Evolutionary conservation across 2,113 vertebrate genomes (phyloP), one percentile per base, ranked within the genome.

Genomic region (Cyprinus carpio): DNA sequence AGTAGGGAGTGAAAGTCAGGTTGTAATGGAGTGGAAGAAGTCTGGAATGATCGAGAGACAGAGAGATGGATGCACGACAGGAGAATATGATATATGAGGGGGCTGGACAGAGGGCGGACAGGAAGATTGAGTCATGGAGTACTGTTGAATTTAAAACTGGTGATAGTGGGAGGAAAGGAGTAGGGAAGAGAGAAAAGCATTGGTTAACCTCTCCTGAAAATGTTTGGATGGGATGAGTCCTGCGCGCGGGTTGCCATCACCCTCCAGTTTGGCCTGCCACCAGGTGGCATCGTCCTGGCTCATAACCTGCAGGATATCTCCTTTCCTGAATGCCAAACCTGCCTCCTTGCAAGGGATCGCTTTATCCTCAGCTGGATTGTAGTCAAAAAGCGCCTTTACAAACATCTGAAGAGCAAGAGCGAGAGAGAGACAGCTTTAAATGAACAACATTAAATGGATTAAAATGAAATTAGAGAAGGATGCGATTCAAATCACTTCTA

Each of bases 321-420:
- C 97, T 92, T 92, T 98, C 89, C 91, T 96, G 93, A 99, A 99
- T 80, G 94, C 89, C 90, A 99, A 95, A 51, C 98, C 98, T 12
- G 97, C 98, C 93, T 99, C 97, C 91, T 95, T 97, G 94, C 97
- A 99, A 46, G 98, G 98, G 93, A 98, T 99, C 77, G 97, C 95
- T 91, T 96, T 97, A 94, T 99, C 98, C 76, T 97, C 96, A 49
- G 90, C 94, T 51, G 98, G 97, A 87, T 97, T 92, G 60, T 96
- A 99, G 93, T 99, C 97, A 95, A 99, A 99, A 20, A 99, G 95
- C 1, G 97, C 96, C 94, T 93, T 97, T 91, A 99, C 91, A 91
- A 96, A 98, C 92, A 99, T 94, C 97, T 99, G 92, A 82, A 43
- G 74, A 90, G 31, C 72, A 29, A 6, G 43, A 46, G 40, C 6